phyloP scores from a whole-genome alignment of 2,797 vertebrate genomes.

The Melanogrammus aeglefinus region DNA sequence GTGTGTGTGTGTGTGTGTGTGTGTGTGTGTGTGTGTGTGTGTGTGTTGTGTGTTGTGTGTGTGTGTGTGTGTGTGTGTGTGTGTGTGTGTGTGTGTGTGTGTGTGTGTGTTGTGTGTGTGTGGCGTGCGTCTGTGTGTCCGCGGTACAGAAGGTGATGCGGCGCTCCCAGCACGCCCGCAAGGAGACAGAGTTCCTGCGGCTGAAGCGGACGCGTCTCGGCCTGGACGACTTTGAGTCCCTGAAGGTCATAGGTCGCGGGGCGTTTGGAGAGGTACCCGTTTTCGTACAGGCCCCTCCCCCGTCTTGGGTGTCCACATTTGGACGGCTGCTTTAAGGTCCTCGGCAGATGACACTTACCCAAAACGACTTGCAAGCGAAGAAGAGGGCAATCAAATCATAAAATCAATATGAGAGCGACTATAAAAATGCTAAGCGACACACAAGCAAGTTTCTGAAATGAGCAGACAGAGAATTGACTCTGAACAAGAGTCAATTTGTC shows the following conservation, averaged over 20 bases:
- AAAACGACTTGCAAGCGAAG: background rate
- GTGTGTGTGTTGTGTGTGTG: too few species aligned
- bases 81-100: too few species aligned
- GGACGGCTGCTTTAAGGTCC: background rate
- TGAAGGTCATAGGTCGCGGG: slow-evolving; percentile 96
- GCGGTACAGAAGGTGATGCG: slow-evolving; percentile 86
- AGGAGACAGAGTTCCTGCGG: slow-evolving; percentile 94
- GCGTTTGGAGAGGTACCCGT: slow-evolving; percentile 92
- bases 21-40: background rate
- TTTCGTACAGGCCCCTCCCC: background rate
- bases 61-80: background rate
- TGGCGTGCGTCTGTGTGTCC: background rate
- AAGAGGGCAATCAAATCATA: background rate
- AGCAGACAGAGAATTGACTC: background rate
- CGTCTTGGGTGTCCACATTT: background rate
- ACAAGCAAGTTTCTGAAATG: background rate
- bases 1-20: background rate
- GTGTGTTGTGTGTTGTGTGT: too few species aligned
- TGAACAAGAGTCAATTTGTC: background rate
- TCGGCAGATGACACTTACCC: background rate
- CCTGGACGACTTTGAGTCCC: slow-evolving; percentile 93
- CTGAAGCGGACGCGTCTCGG: slow-evolving; percentile 94
- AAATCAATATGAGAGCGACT: background rate
- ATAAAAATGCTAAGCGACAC: background rate
- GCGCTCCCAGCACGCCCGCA: slow-evolving; percentile 92